phyloP scores from a whole-genome alignment of 2,888 invertebrate genomes.

The Germaria angustata region DNA sequence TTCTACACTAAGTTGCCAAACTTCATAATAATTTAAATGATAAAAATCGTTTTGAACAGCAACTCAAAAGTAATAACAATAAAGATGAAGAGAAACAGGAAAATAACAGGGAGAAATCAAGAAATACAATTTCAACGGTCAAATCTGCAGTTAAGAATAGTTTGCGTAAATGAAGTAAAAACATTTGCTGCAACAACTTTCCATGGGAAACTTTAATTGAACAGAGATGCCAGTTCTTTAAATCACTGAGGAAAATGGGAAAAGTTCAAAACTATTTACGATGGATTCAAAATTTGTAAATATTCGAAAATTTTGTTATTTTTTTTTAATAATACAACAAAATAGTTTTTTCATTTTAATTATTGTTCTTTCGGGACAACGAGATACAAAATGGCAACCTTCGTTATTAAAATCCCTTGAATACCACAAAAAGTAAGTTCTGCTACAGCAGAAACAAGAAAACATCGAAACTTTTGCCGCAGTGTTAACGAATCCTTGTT shows the following conservation, averaged over 20 bases:
- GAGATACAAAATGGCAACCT: neutral
- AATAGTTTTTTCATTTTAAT: too few species aligned
- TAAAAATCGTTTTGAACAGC: slow-evolving; percentile 60
- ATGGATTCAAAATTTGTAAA: too few species aligned
- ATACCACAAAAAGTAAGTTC: slow-evolving; percentile 9
- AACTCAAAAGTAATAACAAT: neutral
- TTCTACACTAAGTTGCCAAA: slow-evolving; percentile 28
- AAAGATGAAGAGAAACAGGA: neutral
- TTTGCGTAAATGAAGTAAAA: slow-evolving; percentile 3
- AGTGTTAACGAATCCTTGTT: slow-evolving; percentile 60
- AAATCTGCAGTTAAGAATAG: slow-evolving; percentile 25
- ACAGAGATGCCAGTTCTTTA: neutral
- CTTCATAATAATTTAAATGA: slow-evolving; percentile 67
- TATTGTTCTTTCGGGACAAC: too few species aligned
- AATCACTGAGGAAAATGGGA: neutral
- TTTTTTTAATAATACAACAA: too few species aligned
- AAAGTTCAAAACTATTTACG: too few species aligned
- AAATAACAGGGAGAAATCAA: slow-evolving; percentile 23
- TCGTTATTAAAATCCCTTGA: neutral
- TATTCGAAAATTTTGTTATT: too few species aligned
- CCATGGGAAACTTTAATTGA: neutral
- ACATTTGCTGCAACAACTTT: slow-evolving; percentile 6
- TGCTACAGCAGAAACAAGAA: neutral
- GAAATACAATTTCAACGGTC: slow-evolving; percentile 47
- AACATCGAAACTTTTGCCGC: slow-evolving; percentile 12